Evolutionary conservation across 2,113 vertebrate genomes (phyloP), one percentile per base, ranked within the genome.

Genomic region (Sphaerodactylus townsendi): DNA sequence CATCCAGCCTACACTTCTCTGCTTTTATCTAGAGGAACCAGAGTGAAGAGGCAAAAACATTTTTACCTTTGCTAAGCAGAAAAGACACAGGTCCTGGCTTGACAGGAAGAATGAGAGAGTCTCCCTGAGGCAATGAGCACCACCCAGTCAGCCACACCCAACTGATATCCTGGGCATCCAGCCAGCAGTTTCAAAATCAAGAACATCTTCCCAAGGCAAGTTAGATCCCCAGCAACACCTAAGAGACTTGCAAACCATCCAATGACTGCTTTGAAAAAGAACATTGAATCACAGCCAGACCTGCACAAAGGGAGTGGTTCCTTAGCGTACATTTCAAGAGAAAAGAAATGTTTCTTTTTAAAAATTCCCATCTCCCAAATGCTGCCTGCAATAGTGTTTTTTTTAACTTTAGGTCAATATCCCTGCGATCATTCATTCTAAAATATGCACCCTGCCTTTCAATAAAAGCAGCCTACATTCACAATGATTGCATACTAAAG

Each of bases 31-130:
- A 15, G 28, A 64, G 66, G 30, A 74, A 65, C 56, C 64, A 68
- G 81, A 84, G 79, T 17, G 82, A 62, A 87, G 74, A 69, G 28
- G 81, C 73, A 64, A 73, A 89, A 37, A 25, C 0, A 9, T 65
- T 0, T 39, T 59, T 19, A 1, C 72, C n/a, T 37, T 48, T 53
- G 41, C 7, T 39, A 68, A 15, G 25, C 25, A 64, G 70, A 50
- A 0, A n/a, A 0, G 65, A 0, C 2, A 1, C 92, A 76, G 0
- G 93, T 79, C 86, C 0, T 1, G 88, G 82, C 93, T 93, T 91
- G 92, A 88, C 62, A 79, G 64, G 28, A 78, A 14, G n/a, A 1
- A 44, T 66, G 35, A 11, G 82, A 89, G 81, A 88, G 81, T 90
- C 86, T 39, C 0, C 84, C 89, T 87, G 72, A 14, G 70, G 30